Conservation (phyloP, 2,113 vertebrate species). For the Pipra filicauda region DNA sequence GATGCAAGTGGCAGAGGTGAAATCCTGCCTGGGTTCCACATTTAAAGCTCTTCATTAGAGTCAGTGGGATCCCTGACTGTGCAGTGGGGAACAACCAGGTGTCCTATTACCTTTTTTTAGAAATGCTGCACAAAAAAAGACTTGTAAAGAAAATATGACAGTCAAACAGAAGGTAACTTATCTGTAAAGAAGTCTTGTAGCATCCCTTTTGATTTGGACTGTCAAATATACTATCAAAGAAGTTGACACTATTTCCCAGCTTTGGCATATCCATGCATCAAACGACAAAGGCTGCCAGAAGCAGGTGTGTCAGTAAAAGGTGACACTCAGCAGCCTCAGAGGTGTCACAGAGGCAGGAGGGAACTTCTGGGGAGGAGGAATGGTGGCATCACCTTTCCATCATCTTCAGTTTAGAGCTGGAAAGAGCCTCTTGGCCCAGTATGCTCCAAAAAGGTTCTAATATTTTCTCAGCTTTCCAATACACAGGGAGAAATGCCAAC, state of each 20-base stretch:
- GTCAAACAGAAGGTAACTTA: background rate
- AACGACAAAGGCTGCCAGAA: background rate
- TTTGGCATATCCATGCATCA: background rate
- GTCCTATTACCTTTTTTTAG: background rate
- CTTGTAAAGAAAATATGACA: background rate
- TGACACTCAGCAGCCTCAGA: background rate
- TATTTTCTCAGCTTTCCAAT: background rate
- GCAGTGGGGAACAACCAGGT: background rate
- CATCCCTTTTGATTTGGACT: background rate
- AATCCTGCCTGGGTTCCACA: background rate
- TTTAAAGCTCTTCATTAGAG: background rate
- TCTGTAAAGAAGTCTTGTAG: background rate
- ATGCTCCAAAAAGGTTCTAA: background rate
- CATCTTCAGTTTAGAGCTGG: background rate
- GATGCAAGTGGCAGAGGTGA: background rate
- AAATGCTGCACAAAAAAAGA: background rate
- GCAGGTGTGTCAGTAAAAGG: background rate
- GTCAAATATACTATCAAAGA: background rate
- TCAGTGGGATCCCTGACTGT: background rate
- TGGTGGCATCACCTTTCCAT: background rate
- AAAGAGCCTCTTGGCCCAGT: background rate
- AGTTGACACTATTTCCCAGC: background rate
- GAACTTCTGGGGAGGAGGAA: background rate
- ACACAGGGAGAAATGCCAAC: background rate
- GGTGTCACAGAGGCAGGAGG: background rate